Evolutionary conservation across 23 tunicate species (phyloP).

Genomic region (Styela clava): DNA sequence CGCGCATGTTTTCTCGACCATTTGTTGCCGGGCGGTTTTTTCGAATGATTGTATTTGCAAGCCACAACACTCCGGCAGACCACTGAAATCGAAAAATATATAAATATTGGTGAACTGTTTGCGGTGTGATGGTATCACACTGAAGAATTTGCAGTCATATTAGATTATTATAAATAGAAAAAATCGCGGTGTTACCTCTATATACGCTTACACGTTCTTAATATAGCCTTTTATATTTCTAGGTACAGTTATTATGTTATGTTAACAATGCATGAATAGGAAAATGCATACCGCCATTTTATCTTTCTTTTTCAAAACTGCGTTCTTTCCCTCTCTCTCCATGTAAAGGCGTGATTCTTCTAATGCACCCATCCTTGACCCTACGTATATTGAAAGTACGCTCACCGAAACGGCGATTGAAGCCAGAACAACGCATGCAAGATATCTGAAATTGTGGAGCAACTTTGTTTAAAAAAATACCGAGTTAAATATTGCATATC

Average conservation of each 20-base stretch:
- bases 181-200: too few species aligned
- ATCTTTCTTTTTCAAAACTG: slow-evolving; percentile 50
- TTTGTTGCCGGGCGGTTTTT: not conserved
- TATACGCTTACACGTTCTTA: too few species aligned
- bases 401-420: slow-evolving; percentile 56
- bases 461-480: not conserved
- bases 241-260: too few species aligned
- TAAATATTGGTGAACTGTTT: too few species aligned
- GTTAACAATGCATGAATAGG: too few species aligned
- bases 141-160: too few species aligned
- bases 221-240: too few species aligned
- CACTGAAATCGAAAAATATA: not conserved
- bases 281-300: slow-evolving; percentile 26
- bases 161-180: too few species aligned
- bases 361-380: slow-evolving; percentile 69
- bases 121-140: too few species aligned
- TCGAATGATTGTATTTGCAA: not conserved
- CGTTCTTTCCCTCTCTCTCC: slow-evolving; percentile 80
- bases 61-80: not conserved
- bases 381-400: slow-evolving; percentile 56
- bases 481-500: too few species aligned
- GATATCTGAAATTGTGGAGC: slow-evolving; percentile 51
- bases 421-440: slow-evolving; percentile 57
- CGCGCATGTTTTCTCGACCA: not conserved
- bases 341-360: slow-evolving; percentile 72